Evolutionary conservation across 2,888 invertebrate genomes (phyloP).

Genomic region (Pocota personata): DNA sequence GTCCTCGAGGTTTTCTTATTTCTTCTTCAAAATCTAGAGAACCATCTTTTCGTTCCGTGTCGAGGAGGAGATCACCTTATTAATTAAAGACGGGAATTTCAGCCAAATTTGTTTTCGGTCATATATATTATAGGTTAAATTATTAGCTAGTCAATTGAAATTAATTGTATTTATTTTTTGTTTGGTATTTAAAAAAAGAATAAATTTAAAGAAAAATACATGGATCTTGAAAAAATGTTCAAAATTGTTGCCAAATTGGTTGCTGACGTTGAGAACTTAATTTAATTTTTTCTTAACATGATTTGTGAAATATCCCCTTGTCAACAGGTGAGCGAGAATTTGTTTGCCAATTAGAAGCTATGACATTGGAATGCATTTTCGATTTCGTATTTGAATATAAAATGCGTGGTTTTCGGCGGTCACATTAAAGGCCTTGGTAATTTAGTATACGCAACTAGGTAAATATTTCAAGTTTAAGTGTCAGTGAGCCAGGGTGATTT

Average conservation of each 20-base stretch:
- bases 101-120: constrained; percentile 46
- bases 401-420: constrained; percentile 27
- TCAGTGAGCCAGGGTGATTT: not conserved
- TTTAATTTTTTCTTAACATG: constrained; percentile 22
- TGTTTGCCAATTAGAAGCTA: not conserved
- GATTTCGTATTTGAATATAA: constrained; percentile 12
- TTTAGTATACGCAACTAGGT: not conserved
- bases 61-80: not conserved
- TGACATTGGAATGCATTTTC: constrained; percentile 57
- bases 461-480: constrained; percentile 18
- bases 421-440: not conserved
- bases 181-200: constrained; percentile 23
- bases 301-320: constrained; percentile 41
- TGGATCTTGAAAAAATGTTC: constrained; percentile 23
- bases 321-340: constrained; percentile 55
- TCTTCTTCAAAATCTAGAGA: not conserved
- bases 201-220: constrained; percentile 14
- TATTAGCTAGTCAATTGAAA: constrained; percentile 19
- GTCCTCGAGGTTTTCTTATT: not conserved
- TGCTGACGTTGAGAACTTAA: constrained; percentile 39
- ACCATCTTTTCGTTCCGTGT: not conserved
- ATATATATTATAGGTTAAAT: not conserved
- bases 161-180: not conserved
- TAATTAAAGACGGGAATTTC: constrained; percentile 33
- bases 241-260: constrained; percentile 57